A percentile compares a stretch with the other conserved stretches of the same genome.
Conservation (phyloP, 2,888 invertebrate species). For the Tetragnatha montana region DNA sequence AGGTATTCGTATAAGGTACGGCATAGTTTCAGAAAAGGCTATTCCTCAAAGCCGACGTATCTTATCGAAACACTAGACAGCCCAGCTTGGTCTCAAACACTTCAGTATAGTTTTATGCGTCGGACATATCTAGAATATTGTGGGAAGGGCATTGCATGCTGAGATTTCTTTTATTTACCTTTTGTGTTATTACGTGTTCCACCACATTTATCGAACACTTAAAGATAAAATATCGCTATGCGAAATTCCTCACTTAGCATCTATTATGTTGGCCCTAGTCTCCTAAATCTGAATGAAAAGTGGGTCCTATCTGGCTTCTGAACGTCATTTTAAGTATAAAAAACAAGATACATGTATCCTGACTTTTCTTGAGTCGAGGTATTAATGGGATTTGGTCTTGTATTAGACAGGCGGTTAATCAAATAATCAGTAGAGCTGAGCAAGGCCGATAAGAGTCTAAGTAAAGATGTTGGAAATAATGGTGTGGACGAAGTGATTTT, state of each 20-base stretch:
- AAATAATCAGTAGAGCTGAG: constrained; percentile 28
- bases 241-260: constrained; percentile 64
- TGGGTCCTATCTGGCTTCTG: constrained; percentile 54
- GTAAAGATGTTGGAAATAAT: constrained; percentile 15
- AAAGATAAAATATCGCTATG: constrained; percentile 66
- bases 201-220: constrained; percentile 33
- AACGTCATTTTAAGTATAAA: not conserved
- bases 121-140: constrained; percentile 53
- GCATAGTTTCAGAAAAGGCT: constrained; percentile 31
- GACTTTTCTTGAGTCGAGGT: constrained; percentile 7
- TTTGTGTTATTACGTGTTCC: constrained; percentile 33
- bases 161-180: constrained; percentile 54
- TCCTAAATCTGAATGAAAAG: constrained; percentile 64
- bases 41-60: constrained; percentile 57
- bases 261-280: constrained; percentile 44
- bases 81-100: constrained; percentile 60
- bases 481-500: not conserved
- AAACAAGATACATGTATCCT: not conserved
- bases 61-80: constrained; percentile 59
- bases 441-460: constrained; percentile 28
- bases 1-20: constrained; percentile 63
- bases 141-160: constrained; percentile 65
- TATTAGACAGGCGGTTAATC: constrained; percentile 34
- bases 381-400: constrained; percentile 33
- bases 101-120: constrained; percentile 66